Conservation (phyloP, 2,113 vertebrate species). For the Okapia johnstoni region DNA sequence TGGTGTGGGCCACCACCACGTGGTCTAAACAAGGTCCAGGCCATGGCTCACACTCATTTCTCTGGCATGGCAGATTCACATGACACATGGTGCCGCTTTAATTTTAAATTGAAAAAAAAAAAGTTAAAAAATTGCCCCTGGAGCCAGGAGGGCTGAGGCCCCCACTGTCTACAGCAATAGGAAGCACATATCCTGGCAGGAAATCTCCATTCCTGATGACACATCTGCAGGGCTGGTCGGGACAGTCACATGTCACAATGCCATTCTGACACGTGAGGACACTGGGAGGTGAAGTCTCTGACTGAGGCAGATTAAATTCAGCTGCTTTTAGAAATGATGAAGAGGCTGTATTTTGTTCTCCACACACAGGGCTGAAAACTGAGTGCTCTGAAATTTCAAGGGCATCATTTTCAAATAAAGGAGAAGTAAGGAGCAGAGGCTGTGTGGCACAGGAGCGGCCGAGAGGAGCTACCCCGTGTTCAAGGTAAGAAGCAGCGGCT, state of each 20-base stretch:
- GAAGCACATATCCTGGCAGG: constrained; percentile 18
- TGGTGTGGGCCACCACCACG: neutral
- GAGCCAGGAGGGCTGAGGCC: constrained; percentile 2
- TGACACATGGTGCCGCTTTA: constrained; percentile 31
- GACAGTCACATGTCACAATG: constrained; percentile 23
- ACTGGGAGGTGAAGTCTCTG: neutral
- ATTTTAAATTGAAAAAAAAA: constrained; percentile 43
- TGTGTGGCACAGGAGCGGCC: rapidly evolving
- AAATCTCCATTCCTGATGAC: neutral
- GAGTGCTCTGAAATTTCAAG: neutral
- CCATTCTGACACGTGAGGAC: neutral
- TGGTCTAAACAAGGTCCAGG: constrained; percentile 35
- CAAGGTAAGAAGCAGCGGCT: neutral
- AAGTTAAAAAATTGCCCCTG: neutral
- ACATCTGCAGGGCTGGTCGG: constrained; percentile 35
- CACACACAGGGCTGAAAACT: neutral
- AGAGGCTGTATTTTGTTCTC: neutral
- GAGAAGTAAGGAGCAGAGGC: neutral
- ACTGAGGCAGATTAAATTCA: neutral
- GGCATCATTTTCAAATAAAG: neutral
- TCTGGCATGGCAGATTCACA: neutral
- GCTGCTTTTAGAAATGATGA: neutral
- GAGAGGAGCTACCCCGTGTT: neutral
- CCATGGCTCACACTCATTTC: neutral
- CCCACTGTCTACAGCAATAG: neutral